phyloP scores from a whole-genome alignment of 35 echinoderm and acorn worm species.

The Heliocidaris tuberculata region DNA sequence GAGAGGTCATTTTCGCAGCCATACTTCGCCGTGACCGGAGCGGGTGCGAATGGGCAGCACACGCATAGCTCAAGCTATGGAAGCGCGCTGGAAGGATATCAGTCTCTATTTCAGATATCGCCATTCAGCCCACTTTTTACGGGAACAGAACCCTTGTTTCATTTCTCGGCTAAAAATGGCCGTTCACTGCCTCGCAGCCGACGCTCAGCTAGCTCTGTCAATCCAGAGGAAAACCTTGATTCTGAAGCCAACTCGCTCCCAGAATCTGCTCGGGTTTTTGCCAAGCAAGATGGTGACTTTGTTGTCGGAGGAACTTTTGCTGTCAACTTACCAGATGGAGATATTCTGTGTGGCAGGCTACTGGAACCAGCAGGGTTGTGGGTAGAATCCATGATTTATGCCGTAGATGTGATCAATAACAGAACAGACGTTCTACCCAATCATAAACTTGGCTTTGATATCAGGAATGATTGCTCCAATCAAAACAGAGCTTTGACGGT shows the following conservation, averaged over 20 bases:
- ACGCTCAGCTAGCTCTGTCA: not conserved
- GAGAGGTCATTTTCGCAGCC: not conserved
- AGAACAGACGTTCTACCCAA: constrained; percentile 62
- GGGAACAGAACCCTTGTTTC: not conserved
- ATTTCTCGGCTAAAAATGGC: not conserved
- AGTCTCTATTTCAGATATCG: not conserved
- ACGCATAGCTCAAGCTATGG: not conserved
- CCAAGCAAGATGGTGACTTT: constrained; percentile 43
- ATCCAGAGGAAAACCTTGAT: not conserved
- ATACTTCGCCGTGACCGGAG: not conserved
- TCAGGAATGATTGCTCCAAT: constrained; percentile 91
- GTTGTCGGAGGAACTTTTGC: constrained; percentile 53
- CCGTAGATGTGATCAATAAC: constrained; percentile 82
- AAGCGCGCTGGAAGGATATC: not conserved
- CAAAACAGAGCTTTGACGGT: constrained; percentile 82
- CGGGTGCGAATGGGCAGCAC: not conserved
- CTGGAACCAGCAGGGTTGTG: constrained; percentile 66
- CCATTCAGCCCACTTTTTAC: not conserved
- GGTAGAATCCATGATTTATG: constrained; percentile 91
- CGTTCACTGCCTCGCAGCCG: not conserved
- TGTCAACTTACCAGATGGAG: constrained; percentile 33
- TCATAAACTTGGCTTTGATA: constrained; percentile 77
- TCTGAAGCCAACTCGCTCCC: not conserved
- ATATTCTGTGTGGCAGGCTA: constrained; percentile 39
- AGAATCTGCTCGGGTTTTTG: constrained; percentile 25